Base-by-base conservation (phyloP, 2,888 invertebrate species). In the Strigamia maritima region DNA sequence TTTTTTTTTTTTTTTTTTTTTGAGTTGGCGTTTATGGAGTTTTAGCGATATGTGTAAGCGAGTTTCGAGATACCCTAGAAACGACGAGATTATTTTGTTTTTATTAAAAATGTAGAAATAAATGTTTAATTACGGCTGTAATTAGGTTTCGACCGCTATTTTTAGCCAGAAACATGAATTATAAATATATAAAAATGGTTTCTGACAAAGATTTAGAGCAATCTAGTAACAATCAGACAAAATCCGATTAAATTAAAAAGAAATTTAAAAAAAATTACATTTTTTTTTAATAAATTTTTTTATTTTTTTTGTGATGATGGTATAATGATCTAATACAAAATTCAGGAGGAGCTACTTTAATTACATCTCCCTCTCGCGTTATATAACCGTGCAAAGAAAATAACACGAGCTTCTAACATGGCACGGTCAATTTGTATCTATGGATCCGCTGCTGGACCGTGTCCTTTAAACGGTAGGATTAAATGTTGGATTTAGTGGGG, bases 401-500 rank as follows among this genome's bases (percentile, higher is more conserved):
- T 54, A 54, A 54, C 54, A 19, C 3, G 22, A 54, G 54, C 54
- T 54, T 19, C n/a, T 8, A 54, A n/a, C 19, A 8, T 19, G 19
- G 7, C 54, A 54, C 54, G 54, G 19, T 54, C 54, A 54, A 54
- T 54, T 54, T 54, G 54, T 54, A 54, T 19, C 54, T 54, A 54
- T 19, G 54, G 54, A 54, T 54, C 19, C 54, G 54, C 19, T 19
- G 54, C 54, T 54, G 54, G 54, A 54, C 54, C 54, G 54, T 54
- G 54, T 54, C 54, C 54, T 54, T 54, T 54, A 54, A 54, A 54
- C 54, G 54, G 54, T 19, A 19, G 54, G 54, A 54, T 54, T 54
- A 54, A 54, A 22, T 54, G 54, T 54, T 54, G 54, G 54, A 54
- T 54, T 54, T 54, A 54, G 54, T 54, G 54, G 54, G 54, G 54